These are phyloP conservation scores for Mesocricetus auratus DNA, from an alignment of 2,113 vertebrate species.

Conservation along the genomic window DNA sequence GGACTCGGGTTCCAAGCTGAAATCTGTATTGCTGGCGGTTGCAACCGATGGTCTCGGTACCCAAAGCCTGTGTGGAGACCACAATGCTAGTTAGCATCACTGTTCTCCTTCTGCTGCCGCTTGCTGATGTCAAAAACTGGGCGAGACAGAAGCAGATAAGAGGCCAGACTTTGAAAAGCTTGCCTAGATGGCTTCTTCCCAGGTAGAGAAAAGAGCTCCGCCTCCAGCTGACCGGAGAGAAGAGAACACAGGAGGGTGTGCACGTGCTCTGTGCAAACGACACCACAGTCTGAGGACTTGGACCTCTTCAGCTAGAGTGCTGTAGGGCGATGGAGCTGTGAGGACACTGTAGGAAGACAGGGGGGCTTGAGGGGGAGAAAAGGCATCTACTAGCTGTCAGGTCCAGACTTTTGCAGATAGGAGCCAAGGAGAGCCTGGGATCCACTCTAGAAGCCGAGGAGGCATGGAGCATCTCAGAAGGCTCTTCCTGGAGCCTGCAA, in stretches of 20 bases:
- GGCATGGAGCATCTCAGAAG: not conserved
- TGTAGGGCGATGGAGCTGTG: not conserved
- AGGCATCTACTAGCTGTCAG: not conserved
- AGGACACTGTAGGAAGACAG: rapidly evolving
- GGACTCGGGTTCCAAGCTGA: not conserved
- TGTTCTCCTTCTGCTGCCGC: too few relatives aligned
- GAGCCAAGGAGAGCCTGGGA: not conserved
- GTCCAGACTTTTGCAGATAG: too few relatives aligned
- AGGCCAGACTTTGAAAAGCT: not conserved
- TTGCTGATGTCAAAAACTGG: not conserved
- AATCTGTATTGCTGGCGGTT: not conserved
- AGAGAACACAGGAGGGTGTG: not conserved
- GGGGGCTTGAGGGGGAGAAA: not conserved
- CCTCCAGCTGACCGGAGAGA: not conserved
- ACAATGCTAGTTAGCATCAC: not conserved
- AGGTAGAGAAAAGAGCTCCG: not conserved
- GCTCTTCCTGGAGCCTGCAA: not conserved
- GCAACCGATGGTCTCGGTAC: not conserved
- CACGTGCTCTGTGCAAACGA: rapidly evolving
- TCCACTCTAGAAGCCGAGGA: too few relatives aligned
- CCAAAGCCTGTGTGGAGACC: not conserved
- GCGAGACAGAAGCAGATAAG: not conserved
- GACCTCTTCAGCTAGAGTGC: not conserved
- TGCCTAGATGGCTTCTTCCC: not conserved
- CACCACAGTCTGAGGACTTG: rapidly evolving